Evolutionary conservation across 2,888 invertebrate species (phyloP).

Genomic region (Mythimna ferrago): DNA sequence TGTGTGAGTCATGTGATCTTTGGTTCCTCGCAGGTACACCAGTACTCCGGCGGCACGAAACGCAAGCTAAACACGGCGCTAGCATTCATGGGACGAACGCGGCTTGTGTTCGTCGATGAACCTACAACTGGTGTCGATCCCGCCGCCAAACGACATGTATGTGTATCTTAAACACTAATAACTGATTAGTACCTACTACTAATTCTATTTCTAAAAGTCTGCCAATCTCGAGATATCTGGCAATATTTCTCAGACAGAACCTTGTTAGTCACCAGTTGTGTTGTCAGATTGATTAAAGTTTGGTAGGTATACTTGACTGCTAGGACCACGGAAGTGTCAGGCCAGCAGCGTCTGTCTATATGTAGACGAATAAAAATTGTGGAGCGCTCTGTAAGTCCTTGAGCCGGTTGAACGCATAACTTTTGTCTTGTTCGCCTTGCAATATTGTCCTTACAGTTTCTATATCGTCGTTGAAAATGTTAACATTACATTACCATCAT

Average conservation of each 20-base stretch:
- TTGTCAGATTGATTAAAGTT: background rate
- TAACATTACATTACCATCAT: no score
- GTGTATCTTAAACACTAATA: conserved; percentile 24
- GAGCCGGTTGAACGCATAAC: background rate
- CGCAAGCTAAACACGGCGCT: conserved; percentile 94
- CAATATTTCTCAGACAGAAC: background rate
- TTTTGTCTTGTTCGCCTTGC: background rate
- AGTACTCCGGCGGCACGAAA: conserved; percentile 94
- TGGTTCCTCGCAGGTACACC: conserved; percentile 79
- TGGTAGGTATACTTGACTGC: background rate
- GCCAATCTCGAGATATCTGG: background rate
- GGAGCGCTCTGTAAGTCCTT: background rate
- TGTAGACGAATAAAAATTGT: background rate
- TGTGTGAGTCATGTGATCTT: background rate
- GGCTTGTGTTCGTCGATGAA: conserved; percentile 93
- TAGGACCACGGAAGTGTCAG: background rate
- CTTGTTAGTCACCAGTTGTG: background rate
- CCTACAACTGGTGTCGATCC: conserved; percentile 94
- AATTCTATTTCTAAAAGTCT: background rate
- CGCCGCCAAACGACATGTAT: conserved; percentile 92
- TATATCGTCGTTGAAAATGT: background rate
- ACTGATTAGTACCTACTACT: background rate
- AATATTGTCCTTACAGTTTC: background rate
- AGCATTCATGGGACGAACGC: conserved; percentile 93
- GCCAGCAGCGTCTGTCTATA: no score